Percentiles rank a stretch among this genome's conserved stretches.
Conservation (phyloP, 2,797 vertebrate species). For the Sebastes goodei region DNA sequence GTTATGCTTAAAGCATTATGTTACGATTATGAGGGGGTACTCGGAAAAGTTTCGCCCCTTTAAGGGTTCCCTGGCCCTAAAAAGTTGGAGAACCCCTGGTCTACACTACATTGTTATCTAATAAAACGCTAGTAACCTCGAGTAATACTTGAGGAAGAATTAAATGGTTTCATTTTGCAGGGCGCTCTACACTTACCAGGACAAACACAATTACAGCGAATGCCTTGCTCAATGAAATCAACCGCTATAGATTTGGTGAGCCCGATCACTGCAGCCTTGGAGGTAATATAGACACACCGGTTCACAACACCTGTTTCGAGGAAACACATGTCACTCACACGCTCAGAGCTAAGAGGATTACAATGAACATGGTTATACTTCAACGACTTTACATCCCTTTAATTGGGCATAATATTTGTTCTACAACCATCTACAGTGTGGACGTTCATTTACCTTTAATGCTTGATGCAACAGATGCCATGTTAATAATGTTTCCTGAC, state of each 20-base stretch:
- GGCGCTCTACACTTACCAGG: slow-evolving; percentile 72
- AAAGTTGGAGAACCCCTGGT: not conserved
- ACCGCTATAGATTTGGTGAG: slow-evolving; percentile 94
- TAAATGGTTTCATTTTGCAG: not conserved
- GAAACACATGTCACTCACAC: slow-evolving; percentile 52
- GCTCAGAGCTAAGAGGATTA: slow-evolving; percentile 69
- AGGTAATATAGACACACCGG: slow-evolving; percentile 91
- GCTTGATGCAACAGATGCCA: slow-evolving; percentile 95
- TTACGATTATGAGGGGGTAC: no score
- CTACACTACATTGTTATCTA: not conserved
- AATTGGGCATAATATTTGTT: slow-evolving; percentile 1
- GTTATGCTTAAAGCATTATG: no score
- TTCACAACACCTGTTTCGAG: slow-evolving; percentile 87
- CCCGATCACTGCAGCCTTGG: slow-evolving; percentile 95
- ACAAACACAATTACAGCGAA: slow-evolving; percentile 90
- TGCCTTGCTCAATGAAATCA: slow-evolving; percentile 93
- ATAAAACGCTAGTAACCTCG: not conserved
- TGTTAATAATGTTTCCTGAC: slow-evolving; percentile 96
- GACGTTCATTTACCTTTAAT: slow-evolving; percentile 87
- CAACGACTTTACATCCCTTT: slow-evolving; percentile 17
- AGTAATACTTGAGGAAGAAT: not conserved
- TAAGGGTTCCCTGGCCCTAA: no score
- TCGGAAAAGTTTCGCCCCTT: no score
- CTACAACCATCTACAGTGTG: not conserved
- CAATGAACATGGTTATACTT: slow-evolving; percentile 51